A percentile compares a stretch with the other conserved stretches of the same genome.
Conservation (phyloP, 2,797 vertebrate genomes). For the Coranthus polyacanthus region DNA sequence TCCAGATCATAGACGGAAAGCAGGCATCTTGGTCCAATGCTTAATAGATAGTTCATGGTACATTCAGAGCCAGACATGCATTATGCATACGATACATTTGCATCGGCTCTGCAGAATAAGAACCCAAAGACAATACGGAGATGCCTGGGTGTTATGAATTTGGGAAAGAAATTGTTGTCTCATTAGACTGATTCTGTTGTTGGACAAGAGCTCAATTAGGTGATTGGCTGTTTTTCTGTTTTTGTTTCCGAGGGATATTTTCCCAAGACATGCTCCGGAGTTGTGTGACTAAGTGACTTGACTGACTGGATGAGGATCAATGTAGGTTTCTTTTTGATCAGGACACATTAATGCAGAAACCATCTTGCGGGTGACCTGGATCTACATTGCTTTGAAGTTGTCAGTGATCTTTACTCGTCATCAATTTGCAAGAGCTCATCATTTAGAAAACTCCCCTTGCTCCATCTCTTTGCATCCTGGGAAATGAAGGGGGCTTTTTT, state of each 20-base stretch:
- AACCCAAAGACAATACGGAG: slow-evolving; percentile 26
- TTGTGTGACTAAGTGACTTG: not conserved
- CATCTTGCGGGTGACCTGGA: slow-evolving; percentile 77
- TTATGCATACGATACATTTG: slow-evolving; percentile 57
- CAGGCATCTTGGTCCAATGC: slow-evolving; percentile 46
- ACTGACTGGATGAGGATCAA: slow-evolving; percentile 51
- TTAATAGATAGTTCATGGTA: slow-evolving; percentile 47
- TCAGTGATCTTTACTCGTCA: slow-evolving; percentile 76
- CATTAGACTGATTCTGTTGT: slow-evolving; percentile 16
- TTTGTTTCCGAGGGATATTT: slow-evolving; percentile 28
- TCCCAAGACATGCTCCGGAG: slow-evolving; percentile 21
- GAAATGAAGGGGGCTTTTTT: slow-evolving; percentile 61
- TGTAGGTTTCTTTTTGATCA: slow-evolving; percentile 66
- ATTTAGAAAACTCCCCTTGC: slow-evolving; percentile 65
- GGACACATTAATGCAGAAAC: slow-evolving; percentile 68
- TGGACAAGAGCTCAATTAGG: slow-evolving; percentile 2
- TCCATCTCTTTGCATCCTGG: slow-evolving; percentile 61
- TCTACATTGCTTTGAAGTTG: slow-evolving; percentile 77
- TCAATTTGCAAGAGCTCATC: slow-evolving; percentile 78
- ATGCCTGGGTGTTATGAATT: slow-evolving; percentile 26
- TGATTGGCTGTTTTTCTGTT: slow-evolving; percentile 21
- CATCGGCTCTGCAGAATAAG: slow-evolving; percentile 59
- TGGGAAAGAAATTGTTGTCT: slow-evolving; percentile 49
- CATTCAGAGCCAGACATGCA: slow-evolving; percentile 55
- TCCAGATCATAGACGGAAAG: slow-evolving; percentile 6